Percentiles rank a stretch among this genome's conserved stretches.
Conservation (phyloP, 2,888 invertebrate genomes). For the Drosophila formosana region DNA sequence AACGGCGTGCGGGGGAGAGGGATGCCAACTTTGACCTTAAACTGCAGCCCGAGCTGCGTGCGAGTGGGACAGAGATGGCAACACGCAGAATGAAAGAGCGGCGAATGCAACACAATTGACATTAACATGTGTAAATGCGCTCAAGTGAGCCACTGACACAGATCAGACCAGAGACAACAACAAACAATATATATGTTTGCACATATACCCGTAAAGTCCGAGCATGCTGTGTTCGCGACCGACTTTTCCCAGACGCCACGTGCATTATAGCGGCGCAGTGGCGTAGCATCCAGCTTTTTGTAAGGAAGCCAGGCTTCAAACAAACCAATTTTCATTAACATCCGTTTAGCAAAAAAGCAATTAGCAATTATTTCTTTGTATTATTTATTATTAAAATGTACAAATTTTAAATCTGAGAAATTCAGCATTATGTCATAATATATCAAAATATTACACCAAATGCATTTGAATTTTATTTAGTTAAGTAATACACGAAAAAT, state of each 20-base stretch:
- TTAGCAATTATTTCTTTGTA: no score
- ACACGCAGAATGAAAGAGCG: neutral
- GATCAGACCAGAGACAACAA: slow-evolving; percentile 42
- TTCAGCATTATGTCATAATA: no score
- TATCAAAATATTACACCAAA: no score
- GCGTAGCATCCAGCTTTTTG: slow-evolving; percentile 34
- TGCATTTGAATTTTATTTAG: no score
- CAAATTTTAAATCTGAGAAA: no score
- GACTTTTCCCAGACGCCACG: slow-evolving; percentile 28
- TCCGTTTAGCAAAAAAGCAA: no score
- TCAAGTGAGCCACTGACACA: slow-evolving; percentile 82
- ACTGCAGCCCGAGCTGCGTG: slow-evolving; percentile 60
- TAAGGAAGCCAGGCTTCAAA: neutral
- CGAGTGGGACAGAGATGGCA: neutral
- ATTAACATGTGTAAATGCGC: slow-evolving; percentile 78
- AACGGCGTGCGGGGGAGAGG: slow-evolving; percentile 9
- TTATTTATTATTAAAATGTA: no score
- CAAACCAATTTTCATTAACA: no score
- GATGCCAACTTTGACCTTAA: slow-evolving; percentile 81
- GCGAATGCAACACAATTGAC: slow-evolving; percentile 59
- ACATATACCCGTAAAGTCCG: neutral
- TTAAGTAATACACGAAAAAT: no score
- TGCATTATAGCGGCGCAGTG: slow-evolving; percentile 31
- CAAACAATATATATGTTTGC: slow-evolving; percentile 6
- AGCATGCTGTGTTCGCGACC: slow-evolving; percentile 12